These are phyloP conservation scores for Drosophila fulvimacula DNA, from an alignment of 2,888 invertebrate species.

Conservation along the genomic window DNA sequence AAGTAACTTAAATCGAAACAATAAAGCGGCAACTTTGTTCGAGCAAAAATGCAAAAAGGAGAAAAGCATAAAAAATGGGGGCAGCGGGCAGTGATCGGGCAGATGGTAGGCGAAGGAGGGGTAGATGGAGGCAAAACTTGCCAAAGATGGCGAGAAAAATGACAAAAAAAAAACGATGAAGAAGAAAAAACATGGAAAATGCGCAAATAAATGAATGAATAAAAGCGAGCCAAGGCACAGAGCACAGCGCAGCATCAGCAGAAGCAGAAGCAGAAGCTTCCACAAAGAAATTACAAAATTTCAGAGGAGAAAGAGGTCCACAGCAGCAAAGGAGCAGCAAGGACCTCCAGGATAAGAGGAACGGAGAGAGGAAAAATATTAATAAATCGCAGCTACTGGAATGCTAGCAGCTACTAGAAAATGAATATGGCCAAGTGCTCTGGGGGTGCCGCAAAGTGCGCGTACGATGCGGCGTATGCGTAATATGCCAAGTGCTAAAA, in stretches of 20 bases:
- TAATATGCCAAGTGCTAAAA: slow-evolving; percentile 49
- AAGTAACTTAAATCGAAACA: slow-evolving; percentile 84
- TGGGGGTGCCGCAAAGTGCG: slow-evolving; percentile 38
- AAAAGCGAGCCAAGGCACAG: slow-evolving; percentile 60
- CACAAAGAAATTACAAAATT: slow-evolving; percentile 56
- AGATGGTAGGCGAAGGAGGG: neutral
- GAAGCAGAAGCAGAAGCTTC: slow-evolving; percentile 22
- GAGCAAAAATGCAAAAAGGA: slow-evolving; percentile 67
- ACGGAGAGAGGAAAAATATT: slow-evolving; percentile 45
- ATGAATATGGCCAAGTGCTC: slow-evolving; percentile 22
- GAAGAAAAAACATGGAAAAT: slow-evolving; percentile 68
- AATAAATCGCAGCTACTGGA: slow-evolving; percentile 72
- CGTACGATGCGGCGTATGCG: slow-evolving; percentile 66
- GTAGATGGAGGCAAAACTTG: slow-evolving; percentile 50
- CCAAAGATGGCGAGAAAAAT: slow-evolving; percentile 52
- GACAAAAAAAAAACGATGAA: slow-evolving; percentile 17
- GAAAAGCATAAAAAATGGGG: slow-evolving; percentile 49
- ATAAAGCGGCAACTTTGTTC: slow-evolving; percentile 82
- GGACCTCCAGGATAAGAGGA: slow-evolving; percentile 5
- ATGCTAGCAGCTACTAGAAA: slow-evolving; percentile 56
- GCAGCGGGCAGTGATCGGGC: slow-evolving; percentile 1
- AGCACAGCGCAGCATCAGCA: neutral
- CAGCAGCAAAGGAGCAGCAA: slow-evolving; percentile 13
- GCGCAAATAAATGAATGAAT: slow-evolving; percentile 82
- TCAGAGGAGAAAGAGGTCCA: slow-evolving; percentile 18